Evolutionary conservation across 2,888 invertebrate species (phyloP), one percentile per base, ranked within the genome.

Genomic region (Resseliella maxima): DNA sequence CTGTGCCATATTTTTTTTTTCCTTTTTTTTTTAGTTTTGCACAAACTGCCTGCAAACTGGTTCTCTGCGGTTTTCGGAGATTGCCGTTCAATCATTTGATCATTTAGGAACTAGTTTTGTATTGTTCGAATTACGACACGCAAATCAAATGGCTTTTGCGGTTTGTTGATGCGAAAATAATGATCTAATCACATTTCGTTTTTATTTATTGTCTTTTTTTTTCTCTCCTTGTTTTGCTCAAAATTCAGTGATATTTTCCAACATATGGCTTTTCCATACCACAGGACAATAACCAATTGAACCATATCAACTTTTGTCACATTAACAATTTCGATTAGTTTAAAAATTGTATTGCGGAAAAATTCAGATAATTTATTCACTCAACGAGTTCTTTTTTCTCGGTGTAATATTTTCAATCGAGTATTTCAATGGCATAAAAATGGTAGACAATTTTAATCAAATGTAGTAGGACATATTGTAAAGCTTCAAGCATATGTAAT

Each of bases 41-140:
- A 72, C 31, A 50, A 50, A 5, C 31, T 31, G 24, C 5, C n/a
- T 59, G 35, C 59, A 27, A 59, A 59, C 59, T 15, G 15, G 31
- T 72, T 72, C 35, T 72, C 1, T 72, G 72, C 2, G 46, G 46
- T 50, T 50, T 59, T 72, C n/a, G 31, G 12, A 31, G 72, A 72
- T 72, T 72, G 72, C 27, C n/a, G 31, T 72, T 72, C 72, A 72
- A 72, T 72, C 72, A 72, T 72, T 72, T 72, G 72, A 72, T 72
- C 72, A 72, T 72, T 72, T 72, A 31, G 31, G 31, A 72, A 72
- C 72, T 72, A 72, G 72, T 72, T 72, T 72, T 31, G 31, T 15
- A 72, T 72, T 72, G 72, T 72, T 72, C 72, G 31, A 31, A 72
- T 72, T 72, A n/a, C 31, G 72, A 72, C 72, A 72, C 21, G 21